phyloP scores from a whole-genome alignment of 2,888 invertebrate genomes.

The Minunthozetes semirufus region DNA sequence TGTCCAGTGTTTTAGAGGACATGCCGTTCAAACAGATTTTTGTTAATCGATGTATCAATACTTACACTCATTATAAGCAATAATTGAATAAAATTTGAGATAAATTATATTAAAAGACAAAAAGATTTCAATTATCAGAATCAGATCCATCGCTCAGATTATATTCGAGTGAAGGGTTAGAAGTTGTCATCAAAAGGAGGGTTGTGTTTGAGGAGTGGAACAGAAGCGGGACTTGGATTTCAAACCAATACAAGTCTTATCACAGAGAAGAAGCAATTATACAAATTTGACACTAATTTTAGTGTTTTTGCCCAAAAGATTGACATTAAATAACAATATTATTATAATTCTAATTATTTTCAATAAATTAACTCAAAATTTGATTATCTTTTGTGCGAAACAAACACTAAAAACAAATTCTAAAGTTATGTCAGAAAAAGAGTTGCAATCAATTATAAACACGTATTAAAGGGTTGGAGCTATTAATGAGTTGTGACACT shows the following conservation, averaged over 20 bases:
- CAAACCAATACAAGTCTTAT: conserved; percentile 22
- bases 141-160: neutral
- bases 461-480: neutral
- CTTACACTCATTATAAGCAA: neutral
- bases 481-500: conserved; percentile 8
- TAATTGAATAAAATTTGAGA: neutral
- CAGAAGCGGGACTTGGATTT: conserved; percentile 4
- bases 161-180: neutral
- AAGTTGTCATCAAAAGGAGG: neutral
- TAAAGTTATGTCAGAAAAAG: neutral
- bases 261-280: conserved; percentile 19
- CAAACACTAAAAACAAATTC: neutral
- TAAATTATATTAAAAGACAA: neutral
- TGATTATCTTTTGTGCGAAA: conserved; percentile 17
- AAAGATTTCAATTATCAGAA: neutral
- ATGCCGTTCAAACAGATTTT: neutral
- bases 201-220: neutral
- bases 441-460: conserved; percentile 16
- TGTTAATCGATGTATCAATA: neutral
- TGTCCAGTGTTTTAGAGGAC: neutral
- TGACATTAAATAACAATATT: neutral
- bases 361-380: neutral
- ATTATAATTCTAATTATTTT: neutral
- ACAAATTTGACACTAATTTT: conserved; percentile 2
- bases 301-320: conserved; percentile 15